These are phyloP conservation scores for Diarsia mendica DNA, from an alignment of 2,888 invertebrate species.

Conservation along the genomic window DNA sequence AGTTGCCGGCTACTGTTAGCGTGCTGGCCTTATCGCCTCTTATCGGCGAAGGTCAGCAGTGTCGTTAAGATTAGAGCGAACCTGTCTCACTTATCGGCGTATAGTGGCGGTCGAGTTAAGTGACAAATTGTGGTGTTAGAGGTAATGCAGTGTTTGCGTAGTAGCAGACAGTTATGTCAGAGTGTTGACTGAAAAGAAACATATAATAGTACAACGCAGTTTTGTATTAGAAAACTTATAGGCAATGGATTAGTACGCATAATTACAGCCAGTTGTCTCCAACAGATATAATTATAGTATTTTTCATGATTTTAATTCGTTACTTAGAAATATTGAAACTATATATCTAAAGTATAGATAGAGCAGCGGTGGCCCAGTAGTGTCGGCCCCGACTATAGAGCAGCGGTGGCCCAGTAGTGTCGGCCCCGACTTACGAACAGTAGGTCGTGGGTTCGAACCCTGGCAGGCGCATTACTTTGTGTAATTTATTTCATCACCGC, in stretches of 20 bases:
- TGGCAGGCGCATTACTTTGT: too few species aligned
- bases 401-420: too few species aligned
- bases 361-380: too few species aligned
- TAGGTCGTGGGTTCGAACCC: too few species aligned
- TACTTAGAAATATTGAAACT: background rate
- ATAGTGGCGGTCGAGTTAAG: conserved; percentile 48
- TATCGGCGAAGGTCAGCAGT: conserved; percentile 68
- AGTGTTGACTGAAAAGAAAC: background rate
- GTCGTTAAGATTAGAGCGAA: conserved; percentile 65
- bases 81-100: conserved; percentile 58
- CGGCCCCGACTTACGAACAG: too few species aligned
- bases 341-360: too few species aligned
- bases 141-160: conserved; percentile 25
- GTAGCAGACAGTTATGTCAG: background rate
- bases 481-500: too few species aligned
- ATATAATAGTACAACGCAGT: background rate
- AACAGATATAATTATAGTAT: too few species aligned
- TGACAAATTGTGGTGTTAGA: conserved; percentile 32
- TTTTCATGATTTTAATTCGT: background rate
- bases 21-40: conserved; percentile 55
- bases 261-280: background rate
- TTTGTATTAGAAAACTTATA: background rate
- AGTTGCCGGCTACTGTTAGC: conserved; percentile 51
- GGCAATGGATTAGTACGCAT: background rate
- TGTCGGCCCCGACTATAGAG: too few species aligned